These are phyloP conservation scores for Drosophila rufa DNA, from an alignment of 1,140 invertebrate species.

Conservation along the genomic window DNA sequence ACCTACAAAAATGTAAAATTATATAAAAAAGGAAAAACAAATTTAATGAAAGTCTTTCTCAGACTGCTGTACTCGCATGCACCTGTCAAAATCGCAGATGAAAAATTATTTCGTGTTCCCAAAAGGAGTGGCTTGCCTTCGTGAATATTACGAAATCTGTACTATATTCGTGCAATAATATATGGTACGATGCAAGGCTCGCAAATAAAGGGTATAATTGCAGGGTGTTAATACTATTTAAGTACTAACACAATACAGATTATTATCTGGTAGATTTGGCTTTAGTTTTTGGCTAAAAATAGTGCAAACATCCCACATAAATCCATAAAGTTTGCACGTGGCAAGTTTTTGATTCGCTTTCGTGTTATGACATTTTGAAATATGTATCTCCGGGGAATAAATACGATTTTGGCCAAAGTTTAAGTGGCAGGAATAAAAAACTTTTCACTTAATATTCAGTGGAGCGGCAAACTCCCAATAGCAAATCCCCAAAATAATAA, in stretches of 20 bases:
- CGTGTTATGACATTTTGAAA: slow-evolving; percentile 8
- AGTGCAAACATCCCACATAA: slow-evolving; percentile 1
- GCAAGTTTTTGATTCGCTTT: slow-evolving; percentile 4
- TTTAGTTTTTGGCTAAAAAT: neutral
- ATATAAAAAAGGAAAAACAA: slow-evolving; percentile 7
- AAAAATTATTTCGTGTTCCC: slow-evolving; percentile 29
- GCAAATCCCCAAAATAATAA: slow-evolving; percentile 39
- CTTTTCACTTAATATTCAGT: slow-evolving; percentile 31
- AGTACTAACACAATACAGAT: slow-evolving; percentile 1
- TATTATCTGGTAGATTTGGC: neutral
- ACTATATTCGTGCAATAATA: slow-evolving; percentile 9
- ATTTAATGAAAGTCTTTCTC: slow-evolving; percentile 20
- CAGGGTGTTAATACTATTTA: slow-evolving; percentile 4
- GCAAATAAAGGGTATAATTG: neutral
- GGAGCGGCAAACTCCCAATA: slow-evolving; percentile 13
- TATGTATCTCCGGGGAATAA: slow-evolving; percentile 2
- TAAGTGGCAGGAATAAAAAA: slow-evolving; percentile 26
- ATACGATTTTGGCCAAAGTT: slow-evolving; percentile 11
- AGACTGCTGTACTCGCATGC: slow-evolving; percentile 18
- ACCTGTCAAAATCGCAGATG: slow-evolving; percentile 23
- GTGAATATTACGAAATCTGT: slow-evolving; percentile 2
- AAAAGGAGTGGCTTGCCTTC: neutral
- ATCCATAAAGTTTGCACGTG: slow-evolving; percentile 13
- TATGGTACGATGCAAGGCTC: neutral
- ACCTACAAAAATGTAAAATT: slow-evolving; percentile 13